A percentile compares a stretch with the other conserved stretches of the same genome.
phyloP scores from a whole-genome alignment of 2,888 invertebrate species.

The Rhamnusium bicolor region DNA sequence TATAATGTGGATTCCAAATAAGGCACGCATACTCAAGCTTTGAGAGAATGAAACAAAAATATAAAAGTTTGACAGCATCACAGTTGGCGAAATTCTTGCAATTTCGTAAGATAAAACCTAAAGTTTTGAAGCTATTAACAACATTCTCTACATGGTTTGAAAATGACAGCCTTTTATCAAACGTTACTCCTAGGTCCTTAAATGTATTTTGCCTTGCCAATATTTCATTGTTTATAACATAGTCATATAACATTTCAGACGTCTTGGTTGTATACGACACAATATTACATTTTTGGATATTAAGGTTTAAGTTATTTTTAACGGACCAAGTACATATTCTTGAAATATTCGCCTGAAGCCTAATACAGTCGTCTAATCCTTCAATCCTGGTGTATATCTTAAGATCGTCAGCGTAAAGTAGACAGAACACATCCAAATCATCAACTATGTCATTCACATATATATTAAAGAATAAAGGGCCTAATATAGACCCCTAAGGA shows the following conservation, averaged over 20 bases:
- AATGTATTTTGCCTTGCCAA: too few species aligned
- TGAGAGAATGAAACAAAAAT: too few species aligned
- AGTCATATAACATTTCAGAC: not conserved
- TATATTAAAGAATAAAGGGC: not conserved
- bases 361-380: not conserved
- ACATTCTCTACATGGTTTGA: too few species aligned
- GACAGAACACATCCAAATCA: not conserved
- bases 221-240: not conserved
- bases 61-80: too few species aligned
- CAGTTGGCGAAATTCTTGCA: too few species aligned
- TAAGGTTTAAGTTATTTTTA: not conserved
- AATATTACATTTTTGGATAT: not conserved
- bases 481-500: too few species aligned
- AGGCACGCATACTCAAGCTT: too few species aligned
- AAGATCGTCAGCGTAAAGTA: conserved; percentile 4
- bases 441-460: not conserved
- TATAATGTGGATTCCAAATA: too few species aligned
- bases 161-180: too few species aligned
- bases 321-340: not conserved
- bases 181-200: too few species aligned
- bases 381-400: not conserved
- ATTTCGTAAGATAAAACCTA: too few species aligned
- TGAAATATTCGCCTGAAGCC: not conserved
- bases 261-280: not conserved
- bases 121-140: too few species aligned